phyloP scores from a whole-genome alignment of 2,797 vertebrate species.

The Coccyzus lansbergi region DNA sequence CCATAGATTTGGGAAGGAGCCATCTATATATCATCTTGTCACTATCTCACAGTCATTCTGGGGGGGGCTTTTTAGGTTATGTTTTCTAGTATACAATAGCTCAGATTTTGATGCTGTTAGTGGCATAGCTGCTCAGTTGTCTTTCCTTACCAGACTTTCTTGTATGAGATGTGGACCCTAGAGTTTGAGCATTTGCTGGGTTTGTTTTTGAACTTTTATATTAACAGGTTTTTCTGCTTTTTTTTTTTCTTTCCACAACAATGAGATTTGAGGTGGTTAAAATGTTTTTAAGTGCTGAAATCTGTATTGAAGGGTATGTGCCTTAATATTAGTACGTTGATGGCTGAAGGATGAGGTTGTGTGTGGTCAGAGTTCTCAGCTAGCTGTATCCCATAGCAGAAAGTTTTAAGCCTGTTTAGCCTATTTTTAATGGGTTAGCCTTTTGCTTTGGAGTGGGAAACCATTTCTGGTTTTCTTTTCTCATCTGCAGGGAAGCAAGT shows the following conservation, averaged over 20 bases:
- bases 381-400: neutral
- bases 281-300: neutral
- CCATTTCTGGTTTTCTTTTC: neutral
- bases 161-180: rapidly evolving
- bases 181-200: neutral
- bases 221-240: neutral
- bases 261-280: neutral
- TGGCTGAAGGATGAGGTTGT: neutral
- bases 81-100: neutral
- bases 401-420: neutral
- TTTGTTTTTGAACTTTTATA: neutral
- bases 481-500: neutral
- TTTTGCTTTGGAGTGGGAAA: neutral
- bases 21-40: neutral
- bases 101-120: neutral
- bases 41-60: neutral
- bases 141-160: neutral
- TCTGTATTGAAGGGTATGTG: neutral
- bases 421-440: neutral
- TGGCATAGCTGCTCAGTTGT: neutral
- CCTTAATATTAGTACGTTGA: neutral
- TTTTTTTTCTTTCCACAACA: neutral
- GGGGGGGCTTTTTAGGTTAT: neutral
- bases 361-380: neutral
- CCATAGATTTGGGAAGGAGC: neutral